Base-by-base conservation (phyloP, 2,888 invertebrate species). In the Anarsia innoxiella region DNA sequence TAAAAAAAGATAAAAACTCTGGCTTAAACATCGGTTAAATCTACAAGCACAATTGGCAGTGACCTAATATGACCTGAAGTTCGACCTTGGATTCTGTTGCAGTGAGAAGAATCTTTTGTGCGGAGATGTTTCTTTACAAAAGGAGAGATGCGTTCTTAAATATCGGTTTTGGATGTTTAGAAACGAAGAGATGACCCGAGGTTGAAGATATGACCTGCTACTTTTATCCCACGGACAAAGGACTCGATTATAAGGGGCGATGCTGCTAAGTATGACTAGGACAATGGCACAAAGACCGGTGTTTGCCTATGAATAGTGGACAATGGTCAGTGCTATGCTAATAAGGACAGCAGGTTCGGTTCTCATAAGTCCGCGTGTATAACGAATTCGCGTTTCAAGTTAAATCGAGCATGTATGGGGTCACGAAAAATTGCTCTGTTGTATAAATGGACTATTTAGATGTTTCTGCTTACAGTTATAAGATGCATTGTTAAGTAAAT, bases 321-420 rank as follows among this genome's bases (percentile, higher is more conserved):
- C 78, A 83, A 83, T 75, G 51, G 73, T 60, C 66, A 61, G 65
- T 66, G 66, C 67, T 69, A 72, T 77, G 70, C 64, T 80, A 83
- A 82, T 80, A 69, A 65, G 66, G 12, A 26, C 66, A 76, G 77
- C 84, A 84, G 84, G 84, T 84, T 79, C 78, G 77, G 65, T 69
- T 60, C 57, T 58, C 59, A 66, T 83, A 84, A 84, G 63, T 66
- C 70, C 71, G 53, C 70, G 49, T 83, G 84, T 84, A 79, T 80
- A 84, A 84, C 84, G 84, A 84, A 84, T 84, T 82, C 69, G 84
- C 84, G 75, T 80, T 74, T 72, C 64, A 61, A 56, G 79, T 82
- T 82, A 73, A 84, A 84, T 83, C 77, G 84, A 74, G 74, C 83
- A 70, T 82, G 66, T 68, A 63, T 65, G 55, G 68, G 72, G 35